Evolutionary conservation across 2,888 invertebrate genomes (phyloP), one percentile per base, ranked within the genome.

Genomic region (Patella depressa): DNA sequence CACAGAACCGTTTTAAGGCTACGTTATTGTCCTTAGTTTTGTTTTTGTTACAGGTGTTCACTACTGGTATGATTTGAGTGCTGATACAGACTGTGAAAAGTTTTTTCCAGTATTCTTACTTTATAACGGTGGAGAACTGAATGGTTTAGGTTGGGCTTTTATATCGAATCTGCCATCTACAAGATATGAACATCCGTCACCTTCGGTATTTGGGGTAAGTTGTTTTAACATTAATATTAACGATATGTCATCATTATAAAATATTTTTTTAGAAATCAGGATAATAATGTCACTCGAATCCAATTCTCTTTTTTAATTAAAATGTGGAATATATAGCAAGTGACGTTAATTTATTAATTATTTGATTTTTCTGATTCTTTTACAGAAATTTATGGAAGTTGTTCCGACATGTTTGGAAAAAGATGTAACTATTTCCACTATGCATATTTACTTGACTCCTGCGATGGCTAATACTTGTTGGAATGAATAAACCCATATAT

Each of bases 61-160:
- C 77, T 89, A 87, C 76, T 89, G 89, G 89, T 87, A 85, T 77
- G 80, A 88, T 73, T 76, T 84, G 3, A 75, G 79, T 11, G 78
- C 78, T 12, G 83, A 89, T 77, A 85, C 88, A 85, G 76, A 80
- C 73, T 89, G 89, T 78, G 83, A 88, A 12, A 79, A 85, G 29
- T 84, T 88, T 69, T 85, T 85, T 76, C 90, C 90, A 0, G 78
- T 85, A 5, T 89, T 89, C 75, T 80, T 88, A 3, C 79, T 90
- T 45, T 90, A 89, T 82, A 89, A 90, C 81, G 79, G 85, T 15
- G 87, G 86, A 0, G 81, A 86, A 71, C 75, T 90, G 72, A 90
- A 86, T 71, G 89, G 82, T 12, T 89, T 89, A 73, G 88, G 89
- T 14, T 89, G 86, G 85, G 88, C 86, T 11, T 74, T 85, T 29